phyloP scores from a whole-genome alignment of 2,797 vertebrate species.

The Coilia nasus region DNA sequence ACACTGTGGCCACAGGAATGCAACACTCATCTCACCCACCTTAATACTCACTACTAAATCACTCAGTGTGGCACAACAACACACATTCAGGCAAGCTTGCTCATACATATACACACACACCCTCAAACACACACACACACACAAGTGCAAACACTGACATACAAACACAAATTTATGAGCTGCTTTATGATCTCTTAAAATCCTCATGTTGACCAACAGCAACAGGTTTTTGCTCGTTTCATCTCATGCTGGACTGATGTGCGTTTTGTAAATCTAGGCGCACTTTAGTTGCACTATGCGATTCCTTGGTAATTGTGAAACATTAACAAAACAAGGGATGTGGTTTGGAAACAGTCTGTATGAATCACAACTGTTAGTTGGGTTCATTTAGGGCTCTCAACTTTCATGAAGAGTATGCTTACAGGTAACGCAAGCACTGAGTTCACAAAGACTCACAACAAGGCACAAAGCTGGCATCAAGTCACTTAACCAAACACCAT shows the following conservation, averaged over 20 bases:
- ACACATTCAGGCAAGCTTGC: background rate
- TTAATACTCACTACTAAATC: background rate
- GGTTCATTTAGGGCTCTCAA: background rate
- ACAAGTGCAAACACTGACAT: background rate
- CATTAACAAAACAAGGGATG: background rate
- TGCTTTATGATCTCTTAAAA: background rate
- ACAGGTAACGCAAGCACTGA: background rate
- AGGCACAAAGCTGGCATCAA: background rate
- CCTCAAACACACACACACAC: background rate
- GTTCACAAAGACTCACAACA: background rate
- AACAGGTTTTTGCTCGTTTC: background rate
- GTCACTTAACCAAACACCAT: background rate
- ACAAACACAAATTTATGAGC: background rate
- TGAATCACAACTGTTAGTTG: background rate
- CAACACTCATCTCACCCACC: background rate
- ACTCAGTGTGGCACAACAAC: background rate
- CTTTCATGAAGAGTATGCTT: background rate
- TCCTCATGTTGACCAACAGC: background rate
- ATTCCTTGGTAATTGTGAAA: background rate
- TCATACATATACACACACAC: background rate
- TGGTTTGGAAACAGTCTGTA: background rate
- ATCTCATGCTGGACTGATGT: no score
- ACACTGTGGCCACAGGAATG: background rate
- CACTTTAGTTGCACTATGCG: background rate
- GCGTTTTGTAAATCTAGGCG: background rate